Evolutionary conservation across 2,113 vertebrate species (phyloP), one percentile per base, ranked within the genome.

Genomic region (Otolemur garnettii): DNA sequence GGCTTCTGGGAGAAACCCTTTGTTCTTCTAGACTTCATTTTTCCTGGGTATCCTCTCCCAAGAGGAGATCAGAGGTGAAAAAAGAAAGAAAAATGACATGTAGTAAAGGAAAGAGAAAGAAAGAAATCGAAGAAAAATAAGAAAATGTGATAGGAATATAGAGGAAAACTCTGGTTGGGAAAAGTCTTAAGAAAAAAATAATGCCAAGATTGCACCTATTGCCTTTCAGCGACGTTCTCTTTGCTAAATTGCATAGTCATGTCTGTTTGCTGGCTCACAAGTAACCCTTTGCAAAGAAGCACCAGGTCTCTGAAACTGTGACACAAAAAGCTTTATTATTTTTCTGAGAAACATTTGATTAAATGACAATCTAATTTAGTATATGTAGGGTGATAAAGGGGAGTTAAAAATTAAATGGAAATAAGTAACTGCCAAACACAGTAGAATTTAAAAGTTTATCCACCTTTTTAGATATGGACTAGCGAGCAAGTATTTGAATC

Each of bases 321-420:
- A 62, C 13, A 84, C 50, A n/a, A 72, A 87, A 38, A 30, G 28
- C 30, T 82, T 79, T 45, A 33, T 24, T 89, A 35, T 24, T 82
- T 94, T 93, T 33, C 60, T 62, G 75, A 90, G 33, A 94, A 77
- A 53, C n/a, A 42, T 28, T 72, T 84, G 24, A 38, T 87, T 45
- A 19, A 17, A 13, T 42, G 33, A 33, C 26, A 69, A 60, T 71
- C 26, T 84, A 79, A 82, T 74, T 55, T 82, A 53, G 28, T 28
- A 74, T 77, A 19, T 0, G 13, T 13, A 55, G 53, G 28, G 9
- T 92, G 69, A 87, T 21, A 7, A 79, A 33, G 42, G 5, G 14
- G 1, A 13, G 5, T 68, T 71, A 45, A 62, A 38, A 82, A 85
- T 81, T 55, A 91, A n/a, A 55, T 53, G 53, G 38, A 7, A 78